Percentiles rank a stretch among this genome's conserved stretches.
phyloP scores from a whole-genome alignment of 2,113 vertebrate species.

The Odocoileus hemionus region DNA sequence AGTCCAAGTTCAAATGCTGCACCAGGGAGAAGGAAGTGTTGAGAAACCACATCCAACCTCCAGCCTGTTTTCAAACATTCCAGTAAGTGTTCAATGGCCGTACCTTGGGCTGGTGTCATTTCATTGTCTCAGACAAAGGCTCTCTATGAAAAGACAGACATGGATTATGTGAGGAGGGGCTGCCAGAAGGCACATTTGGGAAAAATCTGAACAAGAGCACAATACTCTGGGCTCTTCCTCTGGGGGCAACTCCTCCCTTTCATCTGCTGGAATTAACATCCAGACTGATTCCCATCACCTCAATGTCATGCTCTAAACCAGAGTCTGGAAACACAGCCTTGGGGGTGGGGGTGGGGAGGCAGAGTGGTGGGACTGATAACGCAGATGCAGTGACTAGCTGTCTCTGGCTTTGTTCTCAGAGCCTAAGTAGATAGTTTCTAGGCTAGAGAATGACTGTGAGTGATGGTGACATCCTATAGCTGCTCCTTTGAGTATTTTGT shows the following conservation, averaged over 20 bases:
- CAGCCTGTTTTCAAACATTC: constrained; percentile 36
- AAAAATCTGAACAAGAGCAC: not conserved
- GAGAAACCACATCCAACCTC: constrained; percentile 29
- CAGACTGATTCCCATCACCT: not conserved
- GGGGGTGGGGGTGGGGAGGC: rapidly evolving
- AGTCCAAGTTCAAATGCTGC: constrained; percentile 44
- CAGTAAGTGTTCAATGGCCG: constrained; percentile 19
- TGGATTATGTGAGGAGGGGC: not conserved
- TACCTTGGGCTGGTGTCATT: constrained; percentile 30
- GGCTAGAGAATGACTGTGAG: too few relatives aligned
- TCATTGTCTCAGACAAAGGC: constrained; percentile 56
- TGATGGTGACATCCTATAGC: not conserved
- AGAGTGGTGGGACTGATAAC: not conserved
- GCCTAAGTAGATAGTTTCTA: not conserved
- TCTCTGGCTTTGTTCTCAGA: not conserved
- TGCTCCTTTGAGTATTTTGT: not conserved
- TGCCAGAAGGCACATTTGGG: not conserved
- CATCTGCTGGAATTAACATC: not conserved
- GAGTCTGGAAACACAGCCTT: not conserved
- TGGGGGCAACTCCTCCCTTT: not conserved
- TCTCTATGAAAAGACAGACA: constrained; percentile 11
- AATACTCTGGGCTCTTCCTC: not conserved
- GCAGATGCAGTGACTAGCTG: not conserved
- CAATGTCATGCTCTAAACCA: not conserved
- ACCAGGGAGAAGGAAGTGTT: constrained; percentile 54